Evolutionary conservation across 2,797 vertebrate species (phyloP).

Genomic region (Squalus acanthias): DNA sequence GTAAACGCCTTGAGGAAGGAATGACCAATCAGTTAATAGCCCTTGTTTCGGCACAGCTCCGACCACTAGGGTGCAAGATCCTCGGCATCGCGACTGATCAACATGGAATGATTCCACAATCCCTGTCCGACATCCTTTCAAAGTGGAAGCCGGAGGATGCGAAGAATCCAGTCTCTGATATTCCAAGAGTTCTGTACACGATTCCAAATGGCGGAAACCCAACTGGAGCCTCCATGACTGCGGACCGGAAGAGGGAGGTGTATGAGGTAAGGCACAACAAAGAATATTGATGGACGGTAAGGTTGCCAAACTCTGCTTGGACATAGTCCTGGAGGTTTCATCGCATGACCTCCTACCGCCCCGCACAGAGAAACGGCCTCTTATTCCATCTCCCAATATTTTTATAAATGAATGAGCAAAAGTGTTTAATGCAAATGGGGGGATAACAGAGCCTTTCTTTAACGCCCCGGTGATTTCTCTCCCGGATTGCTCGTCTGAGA

Average conservation of each 20-base stretch:
- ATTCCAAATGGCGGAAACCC: slow-evolving; percentile 80
- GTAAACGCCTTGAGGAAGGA: neutral
- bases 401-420: too few species aligned
- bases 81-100: slow-evolving; percentile 69
- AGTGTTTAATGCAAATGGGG: neutral
- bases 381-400: too few species aligned
- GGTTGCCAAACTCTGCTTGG: neutral
- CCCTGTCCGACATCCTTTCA: slow-evolving; percentile 64
- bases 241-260: slow-evolving; percentile 67
- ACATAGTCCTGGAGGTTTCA: neutral
- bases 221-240: slow-evolving; percentile 70
- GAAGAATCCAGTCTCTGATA: slow-evolving; percentile 48
- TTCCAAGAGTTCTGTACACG: slow-evolving; percentile 68
- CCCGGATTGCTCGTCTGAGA: too few species aligned
- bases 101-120: slow-evolving; percentile 69
- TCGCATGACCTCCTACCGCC: neutral
- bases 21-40: neutral
- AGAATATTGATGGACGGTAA: neutral
- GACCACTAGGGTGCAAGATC: slow-evolving; percentile 70
- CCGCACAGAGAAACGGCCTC: too few species aligned
- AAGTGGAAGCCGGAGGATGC: slow-evolving; percentile 67
- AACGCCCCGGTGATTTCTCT: too few species aligned
- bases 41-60: slow-evolving; percentile 56
- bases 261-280: slow-evolving; percentile 61
- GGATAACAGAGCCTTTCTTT: too few species aligned